A percentile compares a stretch with the other conserved stretches of the same genome.
phyloP scores from a whole-genome alignment of 2,888 invertebrate genomes.

The Morinoia aosen region DNA sequence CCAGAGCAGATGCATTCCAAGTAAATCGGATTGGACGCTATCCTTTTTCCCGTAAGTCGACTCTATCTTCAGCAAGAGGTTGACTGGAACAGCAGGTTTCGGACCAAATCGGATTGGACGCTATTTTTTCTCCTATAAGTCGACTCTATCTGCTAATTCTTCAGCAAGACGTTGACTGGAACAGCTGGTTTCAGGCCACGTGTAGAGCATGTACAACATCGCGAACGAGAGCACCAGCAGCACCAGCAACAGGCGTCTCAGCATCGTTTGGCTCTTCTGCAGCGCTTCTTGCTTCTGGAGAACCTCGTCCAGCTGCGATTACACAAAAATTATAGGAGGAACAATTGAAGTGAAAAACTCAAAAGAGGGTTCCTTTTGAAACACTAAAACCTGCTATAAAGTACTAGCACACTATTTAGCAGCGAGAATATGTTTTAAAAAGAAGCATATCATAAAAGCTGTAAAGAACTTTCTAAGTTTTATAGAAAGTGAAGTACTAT shows the following conservation, averaged over 20 bases:
- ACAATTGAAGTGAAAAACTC: not conserved
- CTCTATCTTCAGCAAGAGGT: too few species aligned
- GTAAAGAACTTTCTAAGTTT: too few species aligned
- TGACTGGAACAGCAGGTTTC: too few species aligned
- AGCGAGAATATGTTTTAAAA: too few species aligned
- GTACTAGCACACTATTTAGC: too few species aligned
- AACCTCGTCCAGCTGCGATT: constrained; percentile 14
- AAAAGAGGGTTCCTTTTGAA: not conserved
- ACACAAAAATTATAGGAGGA: not conserved
- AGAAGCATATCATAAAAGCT: too few species aligned
- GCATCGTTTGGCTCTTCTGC: not conserved
- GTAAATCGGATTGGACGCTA: not conserved
- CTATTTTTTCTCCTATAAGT: not conserved
- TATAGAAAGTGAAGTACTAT: too few species aligned
- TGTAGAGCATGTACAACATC: not conserved
- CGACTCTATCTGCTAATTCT: not conserved
- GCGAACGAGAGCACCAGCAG: not conserved
- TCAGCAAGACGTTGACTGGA: not conserved
- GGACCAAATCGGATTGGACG: not conserved
- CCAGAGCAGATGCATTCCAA: not conserved
- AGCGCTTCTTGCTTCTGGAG: not conserved
- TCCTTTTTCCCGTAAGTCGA: too few species aligned
- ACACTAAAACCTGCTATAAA: too few species aligned
- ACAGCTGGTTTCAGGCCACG: not conserved
- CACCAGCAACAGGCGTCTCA: not conserved